Evolutionary conservation across 2,888 invertebrate species (phyloP).

Genomic region (Embidobia sp.): DNA sequence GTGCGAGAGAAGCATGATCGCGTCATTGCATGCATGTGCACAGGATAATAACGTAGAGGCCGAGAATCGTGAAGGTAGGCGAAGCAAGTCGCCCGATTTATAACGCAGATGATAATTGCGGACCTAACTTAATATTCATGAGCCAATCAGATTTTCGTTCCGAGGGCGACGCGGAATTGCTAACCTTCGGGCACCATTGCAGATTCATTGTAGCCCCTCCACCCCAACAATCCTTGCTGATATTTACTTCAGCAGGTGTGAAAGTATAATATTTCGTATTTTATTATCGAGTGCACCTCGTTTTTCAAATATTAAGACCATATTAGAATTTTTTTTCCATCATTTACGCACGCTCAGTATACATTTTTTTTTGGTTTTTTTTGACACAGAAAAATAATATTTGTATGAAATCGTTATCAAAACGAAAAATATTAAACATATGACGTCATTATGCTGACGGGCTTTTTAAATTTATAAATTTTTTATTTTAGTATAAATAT

Average conservation of each 20-base stretch:
- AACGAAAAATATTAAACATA: too few species aligned
- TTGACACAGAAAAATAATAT: too few species aligned
- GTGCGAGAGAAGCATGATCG: conserved; percentile 57
- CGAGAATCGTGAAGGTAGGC: conserved; percentile 70
- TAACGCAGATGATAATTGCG: conserved; percentile 82
- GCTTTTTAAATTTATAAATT: too few species aligned
- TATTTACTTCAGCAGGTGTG: conserved; percentile 63
- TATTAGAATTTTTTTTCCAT: too few species aligned
- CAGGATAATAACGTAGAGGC: conserved; percentile 66
- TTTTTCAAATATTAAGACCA: conserved; percentile 36
- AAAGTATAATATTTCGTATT: conserved; percentile 56
- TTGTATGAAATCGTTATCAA: too few species aligned
- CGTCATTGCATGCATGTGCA: conserved; percentile 65
- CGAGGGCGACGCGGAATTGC: conserved; percentile 75
- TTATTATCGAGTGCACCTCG: conserved; percentile 31
- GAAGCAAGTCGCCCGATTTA: conserved; percentile 79
- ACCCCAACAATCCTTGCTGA: conserved; percentile 26
- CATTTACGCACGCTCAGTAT: neutral
- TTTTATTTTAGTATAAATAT: too few species aligned
- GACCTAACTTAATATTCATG: conserved; percentile 82
- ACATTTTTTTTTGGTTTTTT: too few species aligned
- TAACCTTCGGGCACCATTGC: conserved; percentile 71
- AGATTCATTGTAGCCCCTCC: conserved; percentile 72
- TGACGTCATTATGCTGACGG: too few species aligned
- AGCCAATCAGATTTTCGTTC: conserved; percentile 81